Evolutionary conservation across 1,140 invertebrate species (phyloP), one percentile per base, ranked within the genome.

Genomic region (Neodiprion lecontei): DNA sequence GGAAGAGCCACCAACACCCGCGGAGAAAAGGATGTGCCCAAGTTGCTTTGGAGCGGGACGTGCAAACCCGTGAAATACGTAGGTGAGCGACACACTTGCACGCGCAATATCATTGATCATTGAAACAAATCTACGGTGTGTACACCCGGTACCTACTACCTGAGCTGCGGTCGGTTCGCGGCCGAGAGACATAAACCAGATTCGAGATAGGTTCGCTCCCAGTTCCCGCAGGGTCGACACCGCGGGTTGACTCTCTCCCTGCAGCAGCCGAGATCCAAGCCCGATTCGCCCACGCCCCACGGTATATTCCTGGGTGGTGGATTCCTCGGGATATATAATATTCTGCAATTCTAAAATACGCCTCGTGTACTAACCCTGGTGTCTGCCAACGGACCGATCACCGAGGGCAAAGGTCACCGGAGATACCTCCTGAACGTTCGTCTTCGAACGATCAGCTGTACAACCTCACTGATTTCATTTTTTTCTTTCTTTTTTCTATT

Each of bases 121-220:
- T 76, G 81, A 82, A 82, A 83, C 75, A 79, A 82, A 83, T 81
- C 79, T 73, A 77, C 75, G 76, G 79, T 77, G 75, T 72, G 78
- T 76, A 72, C 79, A 77, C 78, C 76, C 74, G 81, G 80, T 80
- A 78, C 79, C 79, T 81, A 21, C 17, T 21, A 21, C 17, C 17
- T 21, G 17, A 21, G 17, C 17, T 21, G 17, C 17, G 17, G 17
- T 21, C 17, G n/a, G n/a, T n/a, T 53, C 50, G 50, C 17, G 74
- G 79, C 80, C 79, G 81, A 81, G 81, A 80, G 80, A 83, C 83
- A 86, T 86, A 85, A 86, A 87, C 81, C 84, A 86, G 84, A 87
- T 87, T 80, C 80, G 82, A 87, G 85, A 86, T 86, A 84, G 75
- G 77, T 76, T 78, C 76, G 81, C 80, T 83, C 78, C 80, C 81